phyloP scores from a whole-genome alignment of 1,140 invertebrate genomes.

The Prorops nasuta region DNA sequence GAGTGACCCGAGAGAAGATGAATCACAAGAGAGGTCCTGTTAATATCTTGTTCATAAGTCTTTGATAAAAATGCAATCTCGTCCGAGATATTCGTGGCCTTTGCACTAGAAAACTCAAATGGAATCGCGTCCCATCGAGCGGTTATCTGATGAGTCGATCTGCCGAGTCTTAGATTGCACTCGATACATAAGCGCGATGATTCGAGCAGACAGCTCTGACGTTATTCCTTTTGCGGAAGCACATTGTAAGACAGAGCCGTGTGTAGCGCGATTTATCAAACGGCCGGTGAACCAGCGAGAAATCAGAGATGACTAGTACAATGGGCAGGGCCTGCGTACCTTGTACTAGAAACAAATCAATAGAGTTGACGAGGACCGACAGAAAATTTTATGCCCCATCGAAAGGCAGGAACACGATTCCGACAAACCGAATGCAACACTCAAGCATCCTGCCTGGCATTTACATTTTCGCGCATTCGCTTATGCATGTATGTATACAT shows the following conservation, averaged over 20 bases:
- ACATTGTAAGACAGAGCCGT: constrained; percentile 5
- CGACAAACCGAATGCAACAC: no score
- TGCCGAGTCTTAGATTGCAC: no score
- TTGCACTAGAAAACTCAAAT: neutral
- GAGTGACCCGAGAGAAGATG: no score
- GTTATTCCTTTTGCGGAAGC: constrained; percentile 17
- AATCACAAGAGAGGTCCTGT: no score
- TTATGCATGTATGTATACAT: no score
- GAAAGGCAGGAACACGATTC: no score
- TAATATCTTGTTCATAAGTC: no score
- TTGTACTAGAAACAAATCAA: constrained; percentile 30
- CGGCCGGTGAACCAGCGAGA: constrained; percentile 19
- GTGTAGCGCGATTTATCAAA: constrained; percentile 23
- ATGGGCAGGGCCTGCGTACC: constrained; percentile 11
- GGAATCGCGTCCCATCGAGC: neutral
- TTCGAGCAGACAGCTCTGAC: constrained; percentile 10
- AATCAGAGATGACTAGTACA: constrained; percentile 26
- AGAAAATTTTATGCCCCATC: no score
- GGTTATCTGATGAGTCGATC: no score
- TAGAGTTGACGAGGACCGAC: constrained; percentile 16
- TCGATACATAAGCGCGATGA: constrained; percentile 15
- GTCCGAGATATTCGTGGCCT: neutral
- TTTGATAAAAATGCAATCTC: no score
- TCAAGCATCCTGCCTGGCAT: no score
- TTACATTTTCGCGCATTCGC: no score